Evolutionary conservation across 2,797 vertebrate species (phyloP), one percentile per base, ranked within the genome.

Genomic region (Uromys caudimaculatus): DNA sequence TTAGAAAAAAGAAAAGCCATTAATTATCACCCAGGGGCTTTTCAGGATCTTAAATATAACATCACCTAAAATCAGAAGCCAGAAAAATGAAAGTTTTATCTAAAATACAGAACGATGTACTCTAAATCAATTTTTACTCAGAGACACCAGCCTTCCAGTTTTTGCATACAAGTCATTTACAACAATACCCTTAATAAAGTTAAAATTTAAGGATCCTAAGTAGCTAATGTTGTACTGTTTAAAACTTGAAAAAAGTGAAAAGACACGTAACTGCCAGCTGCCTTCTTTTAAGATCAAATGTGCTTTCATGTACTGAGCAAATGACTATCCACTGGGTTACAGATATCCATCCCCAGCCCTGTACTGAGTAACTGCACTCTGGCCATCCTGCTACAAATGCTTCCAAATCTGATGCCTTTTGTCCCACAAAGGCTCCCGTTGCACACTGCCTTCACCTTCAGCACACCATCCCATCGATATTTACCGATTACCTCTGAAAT

Each of bases 231-330:
- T 71, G 50, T 5, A 24, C 52, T 62, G 69, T 93, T 69, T 71
- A 52, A 85, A 93, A 95, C 24, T 78, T 77, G 6, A 96, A 92
- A 62, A 88, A 92, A 90, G 11, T 64, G 21, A 69, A 94, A 95
- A 78, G 35, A 75, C 58, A 38, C 86, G 60, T 29, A 89, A 73
- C 62, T 75, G 60, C 35, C 79, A 71, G 52, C 19, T 41, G 58
- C 47, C 10, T 35, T 88, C 84, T n/a, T 76, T 50, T 77, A 64
- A 79, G 32, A 54, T 92, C 7, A 81, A 62, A 82, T 38, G 88
- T 56, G 27, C 41, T 19, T 71, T 7, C 41, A 60, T 5, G n/a
- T n/a, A 75, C 32, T 41, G 50, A 84, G 38, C 27, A 14, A 38
- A 77, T 2, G 29, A 56, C 21, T 27, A 60, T 79, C 67, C 23